Evolutionary conservation across 2,797 vertebrate genomes (phyloP), one percentile per base, ranked within the genome.

Genomic region (Myoxocephalus aenaeus): DNA sequence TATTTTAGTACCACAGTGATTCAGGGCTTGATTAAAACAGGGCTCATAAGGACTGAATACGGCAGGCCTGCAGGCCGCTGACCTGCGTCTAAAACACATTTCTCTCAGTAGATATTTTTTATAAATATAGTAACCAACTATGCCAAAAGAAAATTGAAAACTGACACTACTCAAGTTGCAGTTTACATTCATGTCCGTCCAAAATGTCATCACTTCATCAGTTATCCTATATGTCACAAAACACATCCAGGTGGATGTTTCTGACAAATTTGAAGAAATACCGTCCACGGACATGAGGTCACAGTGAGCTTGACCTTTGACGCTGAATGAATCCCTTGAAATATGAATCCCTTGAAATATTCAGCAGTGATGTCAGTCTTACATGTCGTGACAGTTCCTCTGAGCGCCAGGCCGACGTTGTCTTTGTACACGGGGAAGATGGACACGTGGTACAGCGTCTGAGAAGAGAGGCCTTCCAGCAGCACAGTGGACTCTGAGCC

Each of bases 311-410:
- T 18, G 50, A 53, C 50, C 10, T 25, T 51, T 53, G 11, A 53
- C n/a, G 25, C 25, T 27, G 25, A 27, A 27, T 27, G 25, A 27
- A 27, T 27, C 25, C 25, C 25, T 54, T 25, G 1, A 40, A 51
- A 29, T 13, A 20, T 57, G 25, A 27, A 27, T 27, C 25, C 25
- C 25, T 54, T 25, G 1, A 40, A 51, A 29, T 13, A 20, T 57
- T 29, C 18, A 58, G 34, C 38, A 68, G 29, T n/a, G 15, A 15
- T 25, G n/a, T 48, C 14, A 18, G 18, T 91, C 96, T 93, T 91
- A 98, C 98, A 62, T 79, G 97, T 99, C 22, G 96, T 96, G 74
- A 94, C 95, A 61, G 96, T 92, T 56, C 96, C 97, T 81, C 95
- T 92, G 7, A 98, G 96, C 0, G 94, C 96, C 44, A 95, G 89